Conservation (phyloP, 2,888 invertebrate genomes). For the Rambutsinella grinnellia region DNA sequence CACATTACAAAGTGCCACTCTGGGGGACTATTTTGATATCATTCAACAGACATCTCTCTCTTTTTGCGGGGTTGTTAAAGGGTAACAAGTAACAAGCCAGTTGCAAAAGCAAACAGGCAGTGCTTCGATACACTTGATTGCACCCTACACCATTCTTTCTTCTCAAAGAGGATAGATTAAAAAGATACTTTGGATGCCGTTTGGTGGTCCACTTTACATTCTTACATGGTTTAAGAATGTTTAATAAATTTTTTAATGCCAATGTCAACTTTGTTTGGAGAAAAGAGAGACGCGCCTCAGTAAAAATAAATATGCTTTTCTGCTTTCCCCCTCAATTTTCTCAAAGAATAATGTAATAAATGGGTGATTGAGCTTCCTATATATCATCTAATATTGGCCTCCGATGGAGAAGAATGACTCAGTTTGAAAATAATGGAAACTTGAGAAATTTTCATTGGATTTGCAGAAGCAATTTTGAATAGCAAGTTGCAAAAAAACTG, state of each 20-base stretch:
- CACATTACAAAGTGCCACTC: neutral
- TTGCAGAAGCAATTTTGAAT: too few species aligned
- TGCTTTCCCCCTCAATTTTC: too few species aligned
- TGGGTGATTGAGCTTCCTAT: neutral
- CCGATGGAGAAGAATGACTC: neutral
- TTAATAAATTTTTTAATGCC: neutral
- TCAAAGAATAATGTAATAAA: neutral
- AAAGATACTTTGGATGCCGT: too few species aligned
- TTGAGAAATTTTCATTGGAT: too few species aligned
- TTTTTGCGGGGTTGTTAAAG: too few species aligned
- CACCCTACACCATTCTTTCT: neutral
- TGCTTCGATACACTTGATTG: slow-evolving; percentile 22
- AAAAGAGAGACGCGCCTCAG: too few species aligned
- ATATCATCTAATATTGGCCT: neutral
- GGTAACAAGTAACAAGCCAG: neutral
- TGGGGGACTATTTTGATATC: neutral
- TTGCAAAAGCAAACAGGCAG: neutral
- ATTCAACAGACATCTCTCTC: too few species aligned
- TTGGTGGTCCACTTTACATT: neutral
- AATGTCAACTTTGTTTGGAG: too few species aligned
- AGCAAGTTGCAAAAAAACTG: too few species aligned
- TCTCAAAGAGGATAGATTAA: neutral
- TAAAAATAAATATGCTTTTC: too few species aligned
- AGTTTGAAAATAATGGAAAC: neutral
- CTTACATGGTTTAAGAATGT: neutral